Evolutionary conservation across 2,797 vertebrate genomes (phyloP), one percentile per base, ranked within the genome.

Genomic region (Apodemus agrarius): DNA sequence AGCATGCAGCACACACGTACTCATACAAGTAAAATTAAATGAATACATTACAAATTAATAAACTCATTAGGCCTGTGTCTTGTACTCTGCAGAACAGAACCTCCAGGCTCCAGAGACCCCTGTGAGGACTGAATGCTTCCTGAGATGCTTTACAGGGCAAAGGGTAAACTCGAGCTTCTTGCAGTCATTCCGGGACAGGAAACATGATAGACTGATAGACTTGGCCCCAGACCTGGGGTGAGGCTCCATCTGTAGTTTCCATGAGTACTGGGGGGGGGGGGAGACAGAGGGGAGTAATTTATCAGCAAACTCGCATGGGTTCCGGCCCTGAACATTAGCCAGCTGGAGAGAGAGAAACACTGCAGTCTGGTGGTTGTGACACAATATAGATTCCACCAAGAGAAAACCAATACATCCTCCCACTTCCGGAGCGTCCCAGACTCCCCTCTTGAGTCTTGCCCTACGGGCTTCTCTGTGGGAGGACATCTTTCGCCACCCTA

Each of bases 131-230:
- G 3, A 24, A 8, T 26, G 12, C 37, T 40, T 19, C 24, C 26
- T 4, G 22, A 65, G 54, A n/a, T 0, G 9, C 29, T 11, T 26
- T 3, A 8, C 24, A 9, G 2, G 57, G 9, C 3, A 37, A 34
- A 52, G 3, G 1, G 9, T 7, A 3, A 37, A 7, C n/a, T 52
- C 3, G 0, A 21, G 13, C 6, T 31, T 1, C n/a, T 57, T 0
- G 37, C 9, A 11, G 34, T 90, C 10, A 21, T 13, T 8, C 22
- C 78, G 0, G 3, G 16, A 1, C 82, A 0, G 2, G 5, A 2
- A 37, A 37, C 65, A 3, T 8, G 21, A 40, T 52, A 14, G 43
- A 31, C 49, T 8, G 21, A 40, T 52, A 14, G 43, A 31, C 49
- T 26, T 26, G 31, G 92, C 46, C 31, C 4, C 34, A 52, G 59